These are phyloP conservation scores for Bubo bubo DNA, from an alignment of 2,113 vertebrate species.

Conservation along the genomic window DNA sequence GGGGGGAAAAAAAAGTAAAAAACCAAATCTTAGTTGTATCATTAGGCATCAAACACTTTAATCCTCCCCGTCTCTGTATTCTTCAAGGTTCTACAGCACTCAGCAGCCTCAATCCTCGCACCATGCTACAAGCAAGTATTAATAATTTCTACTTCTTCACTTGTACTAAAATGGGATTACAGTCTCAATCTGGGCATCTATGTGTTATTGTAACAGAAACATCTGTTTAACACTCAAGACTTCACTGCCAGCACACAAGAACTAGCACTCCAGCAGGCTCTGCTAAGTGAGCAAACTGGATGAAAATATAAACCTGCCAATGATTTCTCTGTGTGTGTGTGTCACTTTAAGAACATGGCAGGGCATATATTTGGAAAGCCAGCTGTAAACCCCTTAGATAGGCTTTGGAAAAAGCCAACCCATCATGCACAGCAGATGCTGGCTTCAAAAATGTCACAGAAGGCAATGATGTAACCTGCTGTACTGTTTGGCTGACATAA, in stretches of 20 bases:
- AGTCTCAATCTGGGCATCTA: not conserved
- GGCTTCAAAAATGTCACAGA: slow-evolving; percentile 64
- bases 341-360: slow-evolving; percentile 33
- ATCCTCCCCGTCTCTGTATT: not conserved
- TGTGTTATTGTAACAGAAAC: not conserved
- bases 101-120: not conserved
- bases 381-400: slow-evolving; percentile 43
- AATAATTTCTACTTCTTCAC: not conserved
- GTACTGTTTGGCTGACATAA: slow-evolving; percentile 34
- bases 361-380: slow-evolving; percentile 45
- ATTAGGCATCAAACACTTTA: not conserved
- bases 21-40: not conserved
- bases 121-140: not conserved
- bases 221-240: not conserved
- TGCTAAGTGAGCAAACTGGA: not conserved
- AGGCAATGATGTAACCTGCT: slow-evolving; percentile 53
- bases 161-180: not conserved
- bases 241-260: not conserved
- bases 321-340: not conserved
- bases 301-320: not conserved
- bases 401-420: slow-evolving; percentile 32
- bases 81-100: not conserved
- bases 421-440: slow-evolving; percentile 56
- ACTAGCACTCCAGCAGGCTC: not conserved
- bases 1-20: too few relatives aligned